Evolutionary conservation across 1,140 invertebrate genomes (phyloP).

Genomic region (Formica exsecta): DNA sequence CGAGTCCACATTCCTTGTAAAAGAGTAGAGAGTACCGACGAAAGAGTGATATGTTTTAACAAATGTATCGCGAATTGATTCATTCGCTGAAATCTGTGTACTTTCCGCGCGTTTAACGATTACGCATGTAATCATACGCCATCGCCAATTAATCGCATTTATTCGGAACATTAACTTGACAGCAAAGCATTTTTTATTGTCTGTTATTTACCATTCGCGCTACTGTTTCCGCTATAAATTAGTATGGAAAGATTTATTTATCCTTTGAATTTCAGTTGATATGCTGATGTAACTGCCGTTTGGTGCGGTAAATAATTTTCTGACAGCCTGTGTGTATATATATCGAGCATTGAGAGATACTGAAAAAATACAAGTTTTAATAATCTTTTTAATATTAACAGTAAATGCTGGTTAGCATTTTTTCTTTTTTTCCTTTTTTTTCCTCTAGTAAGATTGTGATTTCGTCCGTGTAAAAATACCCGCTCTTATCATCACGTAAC

Average conservation of each 20-base stretch:
- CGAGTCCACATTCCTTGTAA: neutral
- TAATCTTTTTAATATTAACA: neutral
- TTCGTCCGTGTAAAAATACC: slow-evolving; percentile 24
- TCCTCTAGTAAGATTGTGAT: neutral
- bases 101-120: slow-evolving; percentile 4
- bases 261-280: neutral
- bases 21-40: neutral
- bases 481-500: slow-evolving; percentile 31
- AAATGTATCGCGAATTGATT: neutral
- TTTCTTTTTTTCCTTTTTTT: neutral
- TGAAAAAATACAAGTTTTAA: slow-evolving; percentile 28
- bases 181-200: neutral
- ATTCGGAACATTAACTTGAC: neutral
- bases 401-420: slow-evolving; percentile 1
- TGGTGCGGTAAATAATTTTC: neutral
- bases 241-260: neutral
- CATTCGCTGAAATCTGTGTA: neutral
- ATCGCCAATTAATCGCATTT: slow-evolving; percentile 13
- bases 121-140: neutral
- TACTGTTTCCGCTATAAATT: neutral
- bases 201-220: neutral
- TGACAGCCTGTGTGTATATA: too few species aligned
- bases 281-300: neutral
- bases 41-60: slow-evolving; percentile 1
- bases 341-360: too few species aligned